These are phyloP conservation scores for Heliconius eleuchia DNA, from an alignment of 1,140 invertebrate genomes.

Conservation along the genomic window DNA sequence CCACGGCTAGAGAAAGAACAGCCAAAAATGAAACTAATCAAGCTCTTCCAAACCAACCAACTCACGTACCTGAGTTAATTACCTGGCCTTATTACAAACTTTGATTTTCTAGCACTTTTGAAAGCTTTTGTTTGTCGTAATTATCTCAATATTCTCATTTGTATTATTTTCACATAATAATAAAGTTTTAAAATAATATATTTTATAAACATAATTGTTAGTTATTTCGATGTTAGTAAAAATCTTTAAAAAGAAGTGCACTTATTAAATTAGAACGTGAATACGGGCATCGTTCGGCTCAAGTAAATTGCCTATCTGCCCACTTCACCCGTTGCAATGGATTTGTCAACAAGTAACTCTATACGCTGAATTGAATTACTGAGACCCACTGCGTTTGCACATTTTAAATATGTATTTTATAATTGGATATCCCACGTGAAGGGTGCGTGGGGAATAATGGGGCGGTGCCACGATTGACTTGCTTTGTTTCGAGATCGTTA, in stretches of 20 bases:
- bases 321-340: conserved; percentile 48
- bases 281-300: conserved; percentile 28
- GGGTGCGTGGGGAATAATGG: conserved; percentile 41
- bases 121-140: not conserved
- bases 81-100: not conserved
- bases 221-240: not conserved
- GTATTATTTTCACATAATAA: not conserved
- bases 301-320: conserved; percentile 42
- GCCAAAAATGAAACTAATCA: conserved; percentile 11
- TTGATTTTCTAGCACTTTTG: not conserved
- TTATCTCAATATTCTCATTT: not conserved
- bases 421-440: conserved; percentile 48
- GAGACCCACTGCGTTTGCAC: conserved; percentile 41
- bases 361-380: conserved; percentile 49
- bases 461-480: conserved; percentile 25
- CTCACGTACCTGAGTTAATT: conserved; percentile 20
- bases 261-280: not conserved
- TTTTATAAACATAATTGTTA: not conserved
- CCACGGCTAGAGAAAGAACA: not conserved
- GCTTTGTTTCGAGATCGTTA: conserved; percentile 28
- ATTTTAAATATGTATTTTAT: conserved; percentile 55
- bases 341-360: conserved; percentile 54
- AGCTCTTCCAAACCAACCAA: not conserved
- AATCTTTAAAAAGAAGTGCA: not conserved
- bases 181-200: not conserved